Evolutionary conservation across 2,797 vertebrate genomes (phyloP), one percentile per base, ranked within the genome.

Genomic region (Gorsachius magnificus): DNA sequence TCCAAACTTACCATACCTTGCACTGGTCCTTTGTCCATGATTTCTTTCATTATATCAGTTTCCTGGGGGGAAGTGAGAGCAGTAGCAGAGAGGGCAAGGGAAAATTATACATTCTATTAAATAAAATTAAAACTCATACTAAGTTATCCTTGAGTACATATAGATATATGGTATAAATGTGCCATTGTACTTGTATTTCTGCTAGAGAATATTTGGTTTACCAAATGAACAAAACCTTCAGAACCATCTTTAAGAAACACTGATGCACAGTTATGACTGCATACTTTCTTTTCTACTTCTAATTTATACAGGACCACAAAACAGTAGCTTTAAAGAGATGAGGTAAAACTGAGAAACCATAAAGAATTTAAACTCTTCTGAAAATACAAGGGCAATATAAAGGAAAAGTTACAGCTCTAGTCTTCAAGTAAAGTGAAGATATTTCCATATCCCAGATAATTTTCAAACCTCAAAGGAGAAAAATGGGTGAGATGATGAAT

Each of bases 1-100:
- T 84, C 77, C 61, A 84, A 60, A 83, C 9, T 79, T 87, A 83
- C 66, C 51, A 10, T 98, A 98, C 98, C 98, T 98, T 98, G 98
- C 58, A 98, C 98, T 78, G 98, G 98, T 74, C 98, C 98, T 94
- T 97, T 98, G 78, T 97, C 89, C 81, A 97, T 97, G 51, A 98
- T 98, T 98, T 98, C 98, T 95, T 90, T 94, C 98, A 98, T 98
- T 93, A 98, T 98, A 69, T 98, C 96, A 0, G 96, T 98, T 97
- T 98, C 98, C 98, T 98, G 56, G 74, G 18, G 57, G 28, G 2
- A 84, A 6, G 6, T 43, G 60, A 92, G 56, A 82, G 24, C 43
- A 79, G 80, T 61, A 80, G n/a, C 31, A 81, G 36, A 79, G 54
- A 77, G 17, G 18, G 35, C 18, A 93, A 93, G 24, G 9, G 61